Percentiles rank a stretch among this genome's conserved stretches.
Conservation (phyloP, 1,140 invertebrate species). For the Aphis gossypii region DNA sequence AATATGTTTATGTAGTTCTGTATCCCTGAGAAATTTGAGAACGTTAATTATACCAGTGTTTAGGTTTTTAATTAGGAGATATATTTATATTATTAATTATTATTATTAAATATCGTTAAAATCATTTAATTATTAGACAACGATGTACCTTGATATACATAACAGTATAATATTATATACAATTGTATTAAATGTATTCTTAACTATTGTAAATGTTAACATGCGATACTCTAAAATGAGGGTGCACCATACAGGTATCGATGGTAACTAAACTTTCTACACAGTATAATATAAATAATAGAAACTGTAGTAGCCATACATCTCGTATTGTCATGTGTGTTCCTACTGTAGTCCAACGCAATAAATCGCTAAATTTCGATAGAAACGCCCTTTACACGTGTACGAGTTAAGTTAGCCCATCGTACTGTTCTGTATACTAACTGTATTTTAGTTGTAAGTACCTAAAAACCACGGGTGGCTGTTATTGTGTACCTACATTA, state of each 20-base stretch:
- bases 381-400: not conserved
- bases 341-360: not conserved
- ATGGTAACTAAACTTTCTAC: not conserved
- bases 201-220: not conserved
- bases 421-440: not conserved
- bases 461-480: not conserved
- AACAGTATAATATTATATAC: not conserved
- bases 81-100: not conserved
- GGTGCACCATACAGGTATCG: not conserved
- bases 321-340: not conserved
- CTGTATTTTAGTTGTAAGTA: too few relatives aligned
- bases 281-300: not conserved
- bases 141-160: not conserved
- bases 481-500: not conserved
- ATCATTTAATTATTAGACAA: not conserved
- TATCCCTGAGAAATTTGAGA: too few relatives aligned
- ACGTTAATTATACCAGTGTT: too few relatives aligned
- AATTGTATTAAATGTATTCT: not conserved
- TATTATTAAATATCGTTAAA: not conserved
- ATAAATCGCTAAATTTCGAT: slow-evolving; percentile 21
- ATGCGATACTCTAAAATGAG: not conserved
- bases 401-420: not conserved
- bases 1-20: too few relatives aligned
- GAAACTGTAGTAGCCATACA: not conserved
- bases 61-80: not conserved